Evolutionary conservation across 2,888 invertebrate genomes (phyloP), one percentile per base, ranked within the genome.

Genomic region (Bursaphelenchus okinawaensis): DNA sequence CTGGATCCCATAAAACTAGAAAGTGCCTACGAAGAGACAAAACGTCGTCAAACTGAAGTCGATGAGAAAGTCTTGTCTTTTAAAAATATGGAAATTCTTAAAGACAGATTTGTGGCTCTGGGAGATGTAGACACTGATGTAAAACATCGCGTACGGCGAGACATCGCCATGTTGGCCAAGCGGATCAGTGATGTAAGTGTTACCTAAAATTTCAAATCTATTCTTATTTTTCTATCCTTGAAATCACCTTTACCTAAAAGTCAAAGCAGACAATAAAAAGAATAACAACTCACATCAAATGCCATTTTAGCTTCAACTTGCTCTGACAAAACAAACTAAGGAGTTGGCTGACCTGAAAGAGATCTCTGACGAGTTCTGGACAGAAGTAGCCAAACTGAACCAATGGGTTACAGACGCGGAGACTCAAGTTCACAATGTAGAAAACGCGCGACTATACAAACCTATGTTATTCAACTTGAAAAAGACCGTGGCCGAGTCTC

Each of bases 101-200:
- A 79, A 54, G 76, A 79, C 60, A 69, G 74, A 55, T 73, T 80
- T 40, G 69, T 77, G 8, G 71, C 70, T 1, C 28, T 75, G 52
- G 62, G 58, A 12, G 65, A 65, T 7, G 76, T 77, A 7, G 74
- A 77, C 28, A 64, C 63, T 24, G 72, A 76, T 23, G 68, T 72
- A 8, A 78, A 78, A 56, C 80, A 80, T 68, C 70, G 74, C 7
- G 65, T 77, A 8, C 68, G 80, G 40, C 61, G 79, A 24, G 62
- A 66, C 20, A 74, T 80, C 50, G 73, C 76, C 7, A 75, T 76
- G 22, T 67, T 78, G n/a, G 79, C 73, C 0, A 77, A 77, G 58
- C 65, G 71, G 8, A 64, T 78, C 7, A 75, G 75, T 16, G 73
- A 75, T 73, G 74, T 77, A 19, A 68, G 75, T 58, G 60, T 20